Base-by-base conservation (phyloP, 2,888 invertebrate species). In the Unio delphinus region DNA sequence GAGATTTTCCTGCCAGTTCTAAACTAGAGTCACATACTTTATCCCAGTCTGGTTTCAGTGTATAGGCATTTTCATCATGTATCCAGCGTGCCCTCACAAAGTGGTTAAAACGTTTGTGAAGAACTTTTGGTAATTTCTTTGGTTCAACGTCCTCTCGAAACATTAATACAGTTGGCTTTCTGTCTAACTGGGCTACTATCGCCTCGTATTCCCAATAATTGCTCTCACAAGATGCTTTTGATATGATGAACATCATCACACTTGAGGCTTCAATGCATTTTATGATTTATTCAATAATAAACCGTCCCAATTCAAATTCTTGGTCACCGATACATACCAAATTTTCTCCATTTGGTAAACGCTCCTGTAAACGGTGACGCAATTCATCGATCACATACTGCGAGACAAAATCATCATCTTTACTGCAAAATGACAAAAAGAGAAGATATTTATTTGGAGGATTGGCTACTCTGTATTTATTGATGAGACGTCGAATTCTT, bases 81-180 rank as follows among this genome's bases (percentile, higher is more conserved):
- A 34, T 8, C 34, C 34, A 34, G 7, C 34, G 34, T 34, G 34
- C 34, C 34, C 7, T 34, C 7, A 34, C 34, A 5, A 34, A 34
- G 8, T 34, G 34, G 8, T 58, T 62, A 18, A 63, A 66, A 55
- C 63, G 70, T 55, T 62, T 67, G 3, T 55, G 45, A 17, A 70
- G 28, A 3, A 34, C 18, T 26, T 70, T 66, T 23, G 70, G 67
- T 55, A 67, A 60, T 8, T 57, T 28, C 45, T 63, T 67, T 23
- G n/a, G 26, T 34, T 70, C 63, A 26, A 70, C 66, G 4, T 70
- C 34, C 34, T 70, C 70, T 59, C 64, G 55, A 45, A 70, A 63
- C 67, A 70, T 62, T 23, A 70, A 28, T 30, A 66, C 56, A 11
- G 64, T 65, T 20, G 66, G 70, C 28, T 70, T 70, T 18, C 64